A percentile compares a stretch with the other conserved stretches of the same genome.
phyloP scores from a whole-genome alignment of 2,888 invertebrate species.

The Bellardia pandia region DNA sequence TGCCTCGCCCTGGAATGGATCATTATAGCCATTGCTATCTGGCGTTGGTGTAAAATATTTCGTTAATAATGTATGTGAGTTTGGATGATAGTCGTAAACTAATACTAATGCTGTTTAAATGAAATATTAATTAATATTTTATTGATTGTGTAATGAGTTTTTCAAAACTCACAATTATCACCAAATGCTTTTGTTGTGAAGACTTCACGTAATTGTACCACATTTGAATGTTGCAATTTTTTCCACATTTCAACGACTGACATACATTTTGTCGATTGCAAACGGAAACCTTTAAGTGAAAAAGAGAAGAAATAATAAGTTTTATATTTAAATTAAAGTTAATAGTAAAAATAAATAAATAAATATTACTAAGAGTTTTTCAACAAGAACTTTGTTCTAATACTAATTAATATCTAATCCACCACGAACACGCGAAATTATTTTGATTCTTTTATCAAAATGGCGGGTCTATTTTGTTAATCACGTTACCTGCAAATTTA shows the following conservation, averaged over 20 bases:
- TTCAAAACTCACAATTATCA: conserved; percentile 92
- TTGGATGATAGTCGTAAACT: conserved; percentile 97
- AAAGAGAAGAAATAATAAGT: background rate
- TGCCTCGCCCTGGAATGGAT: conserved; percentile 93
- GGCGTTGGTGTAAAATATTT: conserved; percentile 91
- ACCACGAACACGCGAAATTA: too few species aligned
- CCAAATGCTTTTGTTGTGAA: conserved; percentile 98
- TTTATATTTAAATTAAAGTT: too few species aligned
- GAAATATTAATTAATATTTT: conserved; percentile 21
- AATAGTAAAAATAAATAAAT: too few species aligned
- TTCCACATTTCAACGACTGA: conserved; percentile 96
- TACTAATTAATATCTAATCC: too few species aligned
- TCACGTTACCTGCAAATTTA: too few species aligned
- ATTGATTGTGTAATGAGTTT: background rate
- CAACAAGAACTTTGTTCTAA: too few species aligned
- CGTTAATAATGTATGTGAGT: conserved; percentile 93
- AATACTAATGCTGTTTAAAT: conserved; percentile 91
- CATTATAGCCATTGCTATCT: conserved; percentile 87
- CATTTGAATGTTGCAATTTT: conserved; percentile 96
- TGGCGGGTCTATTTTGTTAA: too few species aligned
- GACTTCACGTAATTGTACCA: conserved; percentile 95
- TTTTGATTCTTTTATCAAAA: too few species aligned
- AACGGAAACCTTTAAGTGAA: conserved; percentile 88
- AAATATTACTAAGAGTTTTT: too few species aligned
- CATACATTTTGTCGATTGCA: conserved; percentile 93